Evolutionary conservation across 2,888 invertebrate species (phyloP).

Genomic region (Sphinx pinastri): DNA sequence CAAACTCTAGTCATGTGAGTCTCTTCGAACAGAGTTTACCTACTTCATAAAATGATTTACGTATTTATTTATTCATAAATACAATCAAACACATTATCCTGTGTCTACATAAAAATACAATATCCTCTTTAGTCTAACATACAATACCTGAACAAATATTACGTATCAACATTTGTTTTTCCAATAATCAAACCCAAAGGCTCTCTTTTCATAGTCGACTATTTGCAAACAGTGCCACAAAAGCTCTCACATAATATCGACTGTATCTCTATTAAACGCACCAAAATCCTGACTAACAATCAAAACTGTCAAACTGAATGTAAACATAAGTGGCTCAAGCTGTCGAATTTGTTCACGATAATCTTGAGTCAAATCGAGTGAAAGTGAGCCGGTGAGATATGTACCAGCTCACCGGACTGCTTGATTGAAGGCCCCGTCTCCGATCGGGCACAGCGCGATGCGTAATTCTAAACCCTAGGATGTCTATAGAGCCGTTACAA

Average conservation of each 20-base stretch:
- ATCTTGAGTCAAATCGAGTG: conserved; percentile 24
- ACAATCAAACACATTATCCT: too few species aligned
- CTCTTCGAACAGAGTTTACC: too few species aligned
- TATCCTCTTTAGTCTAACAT: too few species aligned
- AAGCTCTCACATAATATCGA: background rate
- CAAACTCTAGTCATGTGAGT: too few species aligned
- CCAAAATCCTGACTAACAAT: background rate
- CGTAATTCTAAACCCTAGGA: conserved; percentile 28
- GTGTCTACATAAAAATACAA: too few species aligned
- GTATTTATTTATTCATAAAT: too few species aligned
- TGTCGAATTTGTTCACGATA: conserved; percentile 27
- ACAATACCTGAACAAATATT: too few species aligned
- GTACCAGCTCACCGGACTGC: conserved; percentile 38
- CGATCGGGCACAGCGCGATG: conserved; percentile 36
- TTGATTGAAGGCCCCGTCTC: conserved; percentile 40
- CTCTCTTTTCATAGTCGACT: too few species aligned
- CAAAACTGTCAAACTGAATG: background rate
- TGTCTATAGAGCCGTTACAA: conserved; percentile 9
- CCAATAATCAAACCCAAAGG: too few species aligned
- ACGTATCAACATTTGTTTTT: too few species aligned
- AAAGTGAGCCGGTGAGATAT: conserved; percentile 32
- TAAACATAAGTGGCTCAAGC: background rate
- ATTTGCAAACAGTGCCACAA: background rate
- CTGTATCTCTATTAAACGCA: background rate
- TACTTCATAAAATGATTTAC: too few species aligned